These are phyloP conservation scores for Archips xylosteana DNA, from an alignment of 2,888 invertebrate genomes.

Conservation along the genomic window DNA sequence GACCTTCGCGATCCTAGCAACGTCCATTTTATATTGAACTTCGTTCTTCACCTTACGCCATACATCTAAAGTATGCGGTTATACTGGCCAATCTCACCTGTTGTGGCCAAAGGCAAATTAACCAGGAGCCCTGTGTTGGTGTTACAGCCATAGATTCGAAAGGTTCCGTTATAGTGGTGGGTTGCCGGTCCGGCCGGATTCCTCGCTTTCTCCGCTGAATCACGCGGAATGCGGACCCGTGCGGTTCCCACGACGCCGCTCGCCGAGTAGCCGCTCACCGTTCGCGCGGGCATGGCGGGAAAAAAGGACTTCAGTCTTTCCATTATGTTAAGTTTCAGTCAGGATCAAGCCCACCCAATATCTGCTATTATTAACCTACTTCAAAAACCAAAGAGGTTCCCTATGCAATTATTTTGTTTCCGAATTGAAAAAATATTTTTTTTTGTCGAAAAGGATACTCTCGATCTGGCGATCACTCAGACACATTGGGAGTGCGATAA, in stretches of 20 bases:
- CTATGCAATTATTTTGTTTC: no score
- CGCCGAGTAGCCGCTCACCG: neutral
- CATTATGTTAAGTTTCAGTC: neutral
- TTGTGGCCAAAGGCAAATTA: neutral
- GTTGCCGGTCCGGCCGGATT: conserved; percentile 27
- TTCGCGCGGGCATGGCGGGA: neutral
- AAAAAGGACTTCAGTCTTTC: neutral
- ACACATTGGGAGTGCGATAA: no score
- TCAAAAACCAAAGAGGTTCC: no score
- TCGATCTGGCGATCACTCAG: no score
- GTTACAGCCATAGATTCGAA: neutral
- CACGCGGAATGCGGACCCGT: conserved; percentile 39
- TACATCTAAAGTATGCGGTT: neutral
- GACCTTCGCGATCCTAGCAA: neutral
- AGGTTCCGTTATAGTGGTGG: conserved; percentile 3
- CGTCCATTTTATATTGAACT: conserved; percentile 11
- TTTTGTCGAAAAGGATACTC: no score
- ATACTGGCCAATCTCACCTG: neutral
- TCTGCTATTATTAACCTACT: neutral
- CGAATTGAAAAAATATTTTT: no score
- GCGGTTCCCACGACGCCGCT: conserved; percentile 31
- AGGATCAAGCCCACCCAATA: no score
- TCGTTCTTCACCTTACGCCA: neutral
- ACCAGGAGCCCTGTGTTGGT: neutral
- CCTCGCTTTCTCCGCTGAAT: conserved; percentile 40